phyloP scores from a whole-genome alignment of 92 coral and sea anemone genomes.

The Epizoanthus rinbou region DNA sequence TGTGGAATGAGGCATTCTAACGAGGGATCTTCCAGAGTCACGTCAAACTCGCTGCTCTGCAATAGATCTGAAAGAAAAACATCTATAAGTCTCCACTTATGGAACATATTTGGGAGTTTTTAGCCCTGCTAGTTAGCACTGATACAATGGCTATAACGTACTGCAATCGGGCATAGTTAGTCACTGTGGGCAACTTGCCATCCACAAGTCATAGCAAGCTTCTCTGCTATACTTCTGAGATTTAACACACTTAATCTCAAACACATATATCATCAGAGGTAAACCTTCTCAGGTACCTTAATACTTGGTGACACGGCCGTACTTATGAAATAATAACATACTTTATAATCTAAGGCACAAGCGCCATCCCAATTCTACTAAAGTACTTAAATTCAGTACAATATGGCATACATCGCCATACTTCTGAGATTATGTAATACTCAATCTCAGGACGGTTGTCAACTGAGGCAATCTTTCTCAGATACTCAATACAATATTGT shows the following conservation, averaged over 20 bases:
- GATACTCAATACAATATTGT: slow-evolving; percentile 1
- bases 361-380: neutral
- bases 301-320: neutral
- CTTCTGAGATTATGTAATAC: slow-evolving; percentile 11
- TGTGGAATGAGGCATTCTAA: neutral
- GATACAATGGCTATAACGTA: too few species aligned
- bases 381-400: neutral
- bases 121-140: too few species aligned
- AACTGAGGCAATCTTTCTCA: neutral
- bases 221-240: too few species aligned
- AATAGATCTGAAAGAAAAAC: slow-evolving; percentile 4
- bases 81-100: neutral
- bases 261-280: neutral
- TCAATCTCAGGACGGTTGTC: neutral
- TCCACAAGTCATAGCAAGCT: too few species aligned
- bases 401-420: slow-evolving; percentile 14
- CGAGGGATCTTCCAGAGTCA: neutral
- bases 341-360: too few species aligned
- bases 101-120: too few species aligned
- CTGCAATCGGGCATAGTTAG: too few species aligned
- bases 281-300: neutral
- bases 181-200: too few species aligned
- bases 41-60: slow-evolving; percentile 3
- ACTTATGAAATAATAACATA: too few species aligned
- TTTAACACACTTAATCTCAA: too few species aligned